Evolutionary conservation across 1,140 invertebrate species (phyloP).

Genomic region (Musca domestica): DNA sequence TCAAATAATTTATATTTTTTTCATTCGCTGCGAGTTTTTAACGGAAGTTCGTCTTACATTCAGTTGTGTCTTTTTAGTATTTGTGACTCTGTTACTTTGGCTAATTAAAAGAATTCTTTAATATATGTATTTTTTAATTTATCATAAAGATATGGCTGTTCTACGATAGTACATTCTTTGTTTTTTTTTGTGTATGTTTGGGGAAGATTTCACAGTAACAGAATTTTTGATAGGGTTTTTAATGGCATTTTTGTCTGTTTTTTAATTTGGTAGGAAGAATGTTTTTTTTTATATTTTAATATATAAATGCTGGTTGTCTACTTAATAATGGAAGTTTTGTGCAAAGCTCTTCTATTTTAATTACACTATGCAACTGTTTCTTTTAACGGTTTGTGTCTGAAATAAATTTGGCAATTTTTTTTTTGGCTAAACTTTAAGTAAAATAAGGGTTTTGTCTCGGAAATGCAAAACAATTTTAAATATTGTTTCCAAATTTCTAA

Average conservation of each 20-base stretch:
- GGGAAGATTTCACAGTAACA: no score
- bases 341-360: conserved; percentile 3
- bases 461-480: no score
- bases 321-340: conserved; percentile 13
- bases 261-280: no score
- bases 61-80: conserved; percentile 6
- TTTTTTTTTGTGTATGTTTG: background rate
- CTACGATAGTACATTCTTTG: background rate
- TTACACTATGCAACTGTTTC: no score
- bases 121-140: background rate
- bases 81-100: background rate
- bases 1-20: conserved; percentile 7
- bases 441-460: no score
- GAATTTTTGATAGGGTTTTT: no score
- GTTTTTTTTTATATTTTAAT: background rate
- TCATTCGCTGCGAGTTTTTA: conserved; percentile 14
- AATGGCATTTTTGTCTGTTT: no score
- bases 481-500: no score
- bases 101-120: conserved; percentile 8
- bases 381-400: no score
- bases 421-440: no score
- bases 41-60: conserved; percentile 9
- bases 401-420: no score
- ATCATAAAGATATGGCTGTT: conserved; percentile 16
- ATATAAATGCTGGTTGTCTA: conserved; percentile 11